Base-by-base conservation (phyloP, 2,888 invertebrate genomes). In the Hypercompe scribonia region DNA sequence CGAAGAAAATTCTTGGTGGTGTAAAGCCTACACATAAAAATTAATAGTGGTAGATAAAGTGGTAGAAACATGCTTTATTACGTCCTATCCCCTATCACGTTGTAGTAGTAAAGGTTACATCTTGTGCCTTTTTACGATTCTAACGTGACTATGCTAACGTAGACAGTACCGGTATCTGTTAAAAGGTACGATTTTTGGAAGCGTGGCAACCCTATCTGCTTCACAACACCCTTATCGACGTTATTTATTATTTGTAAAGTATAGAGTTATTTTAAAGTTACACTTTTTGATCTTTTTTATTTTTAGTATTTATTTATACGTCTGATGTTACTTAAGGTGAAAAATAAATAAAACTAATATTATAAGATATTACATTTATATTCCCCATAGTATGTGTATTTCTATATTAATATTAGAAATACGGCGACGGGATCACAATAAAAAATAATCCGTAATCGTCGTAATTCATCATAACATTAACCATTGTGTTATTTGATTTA, bases 81-180 rank as follows among this genome's bases (percentile, higher is more conserved):
- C 73, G 65, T 28, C 71, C 34, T n/a, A 72, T 70, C 78, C 81
- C 78, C 80, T 81, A 79, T 83, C 83, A 83, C 79, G 74, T 77
- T 70, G 61, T 70, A 64, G 74, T 70, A 71, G 71, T 77, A 85
- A 83, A 83, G 67, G 73, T 77, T 70, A 50, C 67, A 78, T 72
- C 70, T 73, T 75, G 74, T 71, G 74, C 67, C 68, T 64, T 28
- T 76, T 81, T 84, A 83, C 78, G 78, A 69, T 77, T 54, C 42
- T 74, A 68, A 75, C 78, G 77, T 79, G 78, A 78, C 73, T 72
- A 73, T 74, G 73, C 74, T 74, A 75, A 76, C 78, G 68, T 74
- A 80, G 74, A 65, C 72, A 80, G 74, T 74, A 70, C 46, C 70
- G 69, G 39, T 76, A 71, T 76, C 71, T 65, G 74, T 75, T 74